Percentiles rank a stretch among this genome's conserved stretches.
phyloP scores from a whole-genome alignment of 2,888 invertebrate genomes.

The Gasteruption jaculator region DNA sequence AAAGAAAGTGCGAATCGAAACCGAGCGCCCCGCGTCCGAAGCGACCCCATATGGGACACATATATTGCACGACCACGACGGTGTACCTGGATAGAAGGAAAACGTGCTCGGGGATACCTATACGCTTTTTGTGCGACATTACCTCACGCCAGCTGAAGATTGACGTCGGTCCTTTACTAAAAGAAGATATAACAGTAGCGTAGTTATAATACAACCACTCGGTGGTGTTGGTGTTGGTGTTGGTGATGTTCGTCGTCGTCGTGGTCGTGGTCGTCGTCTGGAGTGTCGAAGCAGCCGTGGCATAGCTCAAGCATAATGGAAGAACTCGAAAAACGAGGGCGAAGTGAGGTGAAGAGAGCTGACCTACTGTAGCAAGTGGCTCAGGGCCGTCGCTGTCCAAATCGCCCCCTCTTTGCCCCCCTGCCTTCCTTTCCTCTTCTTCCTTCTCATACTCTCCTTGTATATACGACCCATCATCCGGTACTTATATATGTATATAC shows the following conservation, averaged over 20 bases:
- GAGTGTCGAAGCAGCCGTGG: constrained; percentile 22
- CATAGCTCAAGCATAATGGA: constrained; percentile 34
- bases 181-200: too few relatives aligned
- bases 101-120: too few relatives aligned
- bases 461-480: constrained; percentile 18
- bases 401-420: constrained; percentile 34
- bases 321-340: constrained; percentile 46
- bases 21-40: too few relatives aligned
- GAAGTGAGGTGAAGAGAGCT: constrained; percentile 50
- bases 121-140: too few relatives aligned
- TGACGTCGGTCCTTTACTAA: too few relatives aligned
- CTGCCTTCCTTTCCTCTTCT: constrained; percentile 12
- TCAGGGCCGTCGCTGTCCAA: constrained; percentile 52
- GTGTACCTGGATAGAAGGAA: too few relatives aligned
- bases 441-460: constrained; percentile 5
- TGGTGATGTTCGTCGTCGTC: constrained; percentile 15
- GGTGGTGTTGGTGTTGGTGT: constrained; percentile 10
- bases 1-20: too few relatives aligned
- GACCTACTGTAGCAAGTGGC: constrained; percentile 52
- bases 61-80: too few relatives aligned
- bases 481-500: too few relatives aligned
- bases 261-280: constrained; percentile 17
- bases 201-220: too few relatives aligned
- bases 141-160: too few relatives aligned
- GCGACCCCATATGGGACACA: too few relatives aligned